Conservation (phyloP, 2,888 invertebrate genomes). For the Melinaea marsaeus region DNA sequence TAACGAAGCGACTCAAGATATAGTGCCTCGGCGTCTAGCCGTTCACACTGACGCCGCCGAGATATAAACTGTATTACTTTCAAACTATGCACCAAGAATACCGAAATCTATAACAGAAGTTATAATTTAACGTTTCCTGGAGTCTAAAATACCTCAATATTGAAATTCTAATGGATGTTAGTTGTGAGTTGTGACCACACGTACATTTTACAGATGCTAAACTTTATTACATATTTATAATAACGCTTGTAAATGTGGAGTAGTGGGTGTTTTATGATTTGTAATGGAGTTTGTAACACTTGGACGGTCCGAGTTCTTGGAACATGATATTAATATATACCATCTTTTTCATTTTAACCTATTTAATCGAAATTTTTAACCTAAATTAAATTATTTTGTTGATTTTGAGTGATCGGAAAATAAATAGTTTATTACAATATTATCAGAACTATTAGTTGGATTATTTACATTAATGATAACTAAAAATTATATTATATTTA, state of each 20-base stretch:
- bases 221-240: slow-evolving; percentile 23
- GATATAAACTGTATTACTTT: slow-evolving; percentile 29
- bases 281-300: slow-evolving; percentile 41
- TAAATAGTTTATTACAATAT: too few species aligned
- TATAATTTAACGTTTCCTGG: not conserved
- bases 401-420: too few species aligned
- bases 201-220: slow-evolving; percentile 37
- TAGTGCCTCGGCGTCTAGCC: slow-evolving; percentile 66
- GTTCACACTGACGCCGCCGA: slow-evolving; percentile 46
- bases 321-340: not conserved
- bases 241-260: slow-evolving; percentile 14
- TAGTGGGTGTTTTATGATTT: slow-evolving; percentile 50
- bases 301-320: slow-evolving; percentile 29
- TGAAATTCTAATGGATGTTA: slow-evolving; percentile 26
- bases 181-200: slow-evolving; percentile 11
- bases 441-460: too few species aligned
- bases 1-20: slow-evolving; percentile 50
- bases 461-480: too few species aligned
- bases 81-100: slow-evolving; percentile 26
- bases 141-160: not conserved
- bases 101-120: not conserved
- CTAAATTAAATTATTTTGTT: too few species aligned
- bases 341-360: not conserved
- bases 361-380: too few species aligned
- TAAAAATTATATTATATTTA: too few species aligned